A percentile compares a stretch with the other conserved stretches of the same genome.
These are phyloP conservation scores for Tragelaphus scriptus DNA, from an alignment of 2,113 vertebrate species.

Conservation along the genomic window DNA sequence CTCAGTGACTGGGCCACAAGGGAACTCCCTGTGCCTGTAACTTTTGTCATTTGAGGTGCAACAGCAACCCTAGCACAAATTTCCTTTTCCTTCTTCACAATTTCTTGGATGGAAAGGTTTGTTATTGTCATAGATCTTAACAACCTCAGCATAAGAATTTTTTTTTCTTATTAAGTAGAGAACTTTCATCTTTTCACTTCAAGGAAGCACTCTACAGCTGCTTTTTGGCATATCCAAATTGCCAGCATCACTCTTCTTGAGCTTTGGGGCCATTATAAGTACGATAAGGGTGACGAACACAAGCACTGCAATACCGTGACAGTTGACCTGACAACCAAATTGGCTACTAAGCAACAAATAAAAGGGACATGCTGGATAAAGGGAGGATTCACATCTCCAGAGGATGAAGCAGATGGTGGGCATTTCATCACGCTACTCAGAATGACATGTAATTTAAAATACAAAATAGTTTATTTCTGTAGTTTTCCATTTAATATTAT, in stretches of 20 bases:
- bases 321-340: background rate
- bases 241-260: background rate
- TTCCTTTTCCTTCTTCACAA: background rate
- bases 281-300: too few species aligned
- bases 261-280: background rate
- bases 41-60: background rate
- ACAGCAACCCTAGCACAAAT: background rate
- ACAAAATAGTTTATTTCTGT: background rate
- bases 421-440: background rate
- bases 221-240: background rate
- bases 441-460: background rate
- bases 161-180: background rate
- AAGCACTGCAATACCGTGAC: background rate
- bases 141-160: background rate
- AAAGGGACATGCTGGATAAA: background rate
- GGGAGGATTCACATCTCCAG: background rate
- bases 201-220: background rate
- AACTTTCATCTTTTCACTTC: background rate
- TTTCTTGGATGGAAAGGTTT: background rate
- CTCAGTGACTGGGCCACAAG: background rate
- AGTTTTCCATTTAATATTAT: background rate
- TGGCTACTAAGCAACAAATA: background rate
- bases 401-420: background rate
- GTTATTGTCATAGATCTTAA: background rate
- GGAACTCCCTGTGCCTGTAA: background rate